phyloP scores from a whole-genome alignment of 2,113 vertebrate species.

The Pomatorhinus ruficollis region DNA sequence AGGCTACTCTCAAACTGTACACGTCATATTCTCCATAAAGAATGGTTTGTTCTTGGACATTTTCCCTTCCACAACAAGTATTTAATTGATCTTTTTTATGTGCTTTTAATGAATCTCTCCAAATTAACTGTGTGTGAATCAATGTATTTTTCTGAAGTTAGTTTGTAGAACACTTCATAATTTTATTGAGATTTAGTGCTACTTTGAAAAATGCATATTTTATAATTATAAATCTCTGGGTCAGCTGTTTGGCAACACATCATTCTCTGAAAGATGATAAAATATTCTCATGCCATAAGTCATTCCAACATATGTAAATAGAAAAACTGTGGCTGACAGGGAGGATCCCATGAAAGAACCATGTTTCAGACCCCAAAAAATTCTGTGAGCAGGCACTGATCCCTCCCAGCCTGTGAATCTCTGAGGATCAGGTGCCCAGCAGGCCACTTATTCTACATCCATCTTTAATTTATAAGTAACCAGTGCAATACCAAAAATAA shows the following conservation, averaged over 20 bases:
- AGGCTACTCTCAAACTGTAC: not conserved
- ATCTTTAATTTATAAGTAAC: not conserved
- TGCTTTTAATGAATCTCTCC: not conserved
- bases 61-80: not conserved
- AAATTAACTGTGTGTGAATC: not conserved
- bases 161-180: not conserved
- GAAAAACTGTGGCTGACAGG: not conserved
- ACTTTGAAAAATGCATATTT: not conserved
- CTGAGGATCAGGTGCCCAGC: not conserved
- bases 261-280: not conserved
- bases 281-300: not conserved
- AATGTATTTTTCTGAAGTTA: not conserved
- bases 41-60: not conserved
- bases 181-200: not conserved
- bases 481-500: not conserved
- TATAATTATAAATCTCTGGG: not conserved
- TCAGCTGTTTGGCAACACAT: not conserved
- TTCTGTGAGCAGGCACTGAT: not conserved
- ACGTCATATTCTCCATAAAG: not conserved
- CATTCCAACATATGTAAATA: not conserved
- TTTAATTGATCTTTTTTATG: constrained; percentile 1
- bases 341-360: not conserved
- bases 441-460: not conserved
- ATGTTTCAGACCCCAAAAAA: not conserved
- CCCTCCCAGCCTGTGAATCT: not conserved